Evolutionary conservation across 35 echinoderm and acorn worm species (phyloP).

Genomic region (Lytechinus pictus): DNA sequence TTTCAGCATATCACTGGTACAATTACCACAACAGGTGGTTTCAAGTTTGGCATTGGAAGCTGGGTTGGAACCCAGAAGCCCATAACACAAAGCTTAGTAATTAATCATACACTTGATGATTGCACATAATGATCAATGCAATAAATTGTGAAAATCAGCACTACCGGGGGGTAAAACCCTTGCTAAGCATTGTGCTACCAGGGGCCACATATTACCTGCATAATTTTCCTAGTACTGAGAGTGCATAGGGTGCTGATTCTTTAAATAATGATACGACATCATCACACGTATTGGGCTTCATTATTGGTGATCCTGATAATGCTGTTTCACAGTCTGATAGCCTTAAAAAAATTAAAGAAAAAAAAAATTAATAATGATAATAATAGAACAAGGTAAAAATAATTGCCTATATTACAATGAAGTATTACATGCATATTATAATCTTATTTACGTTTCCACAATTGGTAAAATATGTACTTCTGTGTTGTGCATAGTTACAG

Average conservation of each 20-base stretch:
- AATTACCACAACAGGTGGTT: too few relatives aligned
- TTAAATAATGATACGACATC: constrained; percentile 82
- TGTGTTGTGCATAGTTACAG: too few relatives aligned
- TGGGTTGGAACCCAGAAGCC: too few relatives aligned
- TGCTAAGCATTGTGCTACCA: background rate
- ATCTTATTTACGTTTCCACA: too few relatives aligned
- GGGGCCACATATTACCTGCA: constrained; percentile 62
- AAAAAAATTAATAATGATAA: background rate
- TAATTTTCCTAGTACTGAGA: constrained; percentile 80
- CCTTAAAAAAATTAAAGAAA: constrained; percentile 52
- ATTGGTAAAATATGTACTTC: too few relatives aligned
- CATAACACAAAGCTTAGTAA: too few relatives aligned
- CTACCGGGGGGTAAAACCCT: background rate
- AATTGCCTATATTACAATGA: too few relatives aligned
- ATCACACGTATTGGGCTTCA: constrained; percentile 78
- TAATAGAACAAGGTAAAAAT: background rate
- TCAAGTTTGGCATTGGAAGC: too few relatives aligned
- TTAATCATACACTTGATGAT: too few relatives aligned
- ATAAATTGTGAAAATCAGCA: background rate
- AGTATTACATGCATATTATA: too few relatives aligned
- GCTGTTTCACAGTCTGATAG: constrained; percentile 85
- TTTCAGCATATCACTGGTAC: too few relatives aligned
- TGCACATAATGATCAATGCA: too few relatives aligned
- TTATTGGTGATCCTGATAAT: constrained; percentile 71
- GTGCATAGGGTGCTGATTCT: constrained; percentile 75